Conservation (phyloP, 2,797 vertebrate species). For the Gorsachius magnificus region DNA sequence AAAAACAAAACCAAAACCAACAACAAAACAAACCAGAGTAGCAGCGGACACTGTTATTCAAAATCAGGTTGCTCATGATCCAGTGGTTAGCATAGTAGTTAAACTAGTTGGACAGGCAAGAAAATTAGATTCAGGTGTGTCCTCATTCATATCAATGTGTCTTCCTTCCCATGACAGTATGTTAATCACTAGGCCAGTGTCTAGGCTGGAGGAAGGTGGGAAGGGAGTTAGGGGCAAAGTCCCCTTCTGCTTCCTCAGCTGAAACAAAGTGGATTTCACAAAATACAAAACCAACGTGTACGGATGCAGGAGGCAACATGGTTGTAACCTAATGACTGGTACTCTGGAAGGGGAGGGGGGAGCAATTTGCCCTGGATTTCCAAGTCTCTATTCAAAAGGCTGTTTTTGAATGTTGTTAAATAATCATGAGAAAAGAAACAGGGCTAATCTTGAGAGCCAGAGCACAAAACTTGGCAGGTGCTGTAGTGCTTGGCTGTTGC, state of each 20-base stretch:
- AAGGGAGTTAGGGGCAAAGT: neutral
- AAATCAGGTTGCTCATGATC: neutral
- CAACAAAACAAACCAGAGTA: neutral
- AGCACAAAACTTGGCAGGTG: neutral
- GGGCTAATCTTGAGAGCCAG: neutral
- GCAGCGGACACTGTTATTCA: neutral
- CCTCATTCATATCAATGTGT: slow-evolving; percentile 7
- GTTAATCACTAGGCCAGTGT: neutral
- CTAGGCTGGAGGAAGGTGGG: neutral
- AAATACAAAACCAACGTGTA: neutral
- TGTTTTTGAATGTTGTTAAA: neutral
- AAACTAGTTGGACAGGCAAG: slow-evolving; percentile 22
- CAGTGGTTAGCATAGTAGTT: slow-evolving; percentile 17
- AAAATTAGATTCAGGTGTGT: slow-evolving; percentile 32
- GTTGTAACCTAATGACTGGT: neutral
- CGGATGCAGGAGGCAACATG: neutral
- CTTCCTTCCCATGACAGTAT: slow-evolving; percentile 31
- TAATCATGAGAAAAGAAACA: neutral
- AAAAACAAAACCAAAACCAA: neutral
- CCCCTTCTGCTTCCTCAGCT: neutral
- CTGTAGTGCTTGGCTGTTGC: neutral
- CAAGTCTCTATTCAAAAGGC: neutral
- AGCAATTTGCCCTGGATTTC: neutral
- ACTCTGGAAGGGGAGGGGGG: neutral
- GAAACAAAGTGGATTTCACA: neutral